A percentile compares a stretch with the other conserved stretches of the same genome.
phyloP scores from a whole-genome alignment of 2,797 vertebrate species.

The Austrolebias charrua region DNA sequence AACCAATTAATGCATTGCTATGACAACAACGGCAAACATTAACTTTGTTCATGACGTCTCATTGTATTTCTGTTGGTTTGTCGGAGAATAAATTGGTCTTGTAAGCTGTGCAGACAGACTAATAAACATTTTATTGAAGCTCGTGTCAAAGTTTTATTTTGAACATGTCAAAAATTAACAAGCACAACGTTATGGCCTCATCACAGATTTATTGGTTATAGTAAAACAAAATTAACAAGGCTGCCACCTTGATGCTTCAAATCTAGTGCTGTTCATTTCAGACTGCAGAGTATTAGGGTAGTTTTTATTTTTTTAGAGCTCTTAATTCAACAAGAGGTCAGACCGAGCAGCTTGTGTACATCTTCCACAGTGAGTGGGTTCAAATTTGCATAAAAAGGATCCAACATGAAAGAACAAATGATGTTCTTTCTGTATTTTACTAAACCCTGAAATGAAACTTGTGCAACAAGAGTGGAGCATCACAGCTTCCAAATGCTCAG shows the following conservation, averaged over 20 bases:
- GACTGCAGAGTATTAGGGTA: conserved; percentile 33
- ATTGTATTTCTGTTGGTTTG: conserved; percentile 9
- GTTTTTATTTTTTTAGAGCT: conserved; percentile 5
- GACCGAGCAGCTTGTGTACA: neutral
- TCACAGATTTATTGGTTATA: conserved; percentile 82
- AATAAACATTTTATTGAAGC: conserved; percentile 58
- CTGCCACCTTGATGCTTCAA: conserved; percentile 28
- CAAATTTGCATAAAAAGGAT: conserved; percentile 53
- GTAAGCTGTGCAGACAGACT: conserved; percentile 35
- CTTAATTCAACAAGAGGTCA: conserved; percentile 39
- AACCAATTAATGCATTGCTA: conserved; percentile 20
- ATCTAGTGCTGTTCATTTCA: conserved; percentile 20
- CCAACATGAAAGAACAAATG: conserved; percentile 33
- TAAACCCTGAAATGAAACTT: conserved; percentile 9
- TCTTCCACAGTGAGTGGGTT: conserved; percentile 70
- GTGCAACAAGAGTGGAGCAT: conserved; percentile 25
- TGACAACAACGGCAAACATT: conserved; percentile 24
- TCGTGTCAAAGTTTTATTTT: conserved; percentile 22
- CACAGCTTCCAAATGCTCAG: conserved; percentile 2
- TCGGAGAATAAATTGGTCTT: conserved; percentile 25
- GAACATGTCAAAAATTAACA: conserved; percentile 37
- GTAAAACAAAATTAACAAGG: conserved; percentile 80
- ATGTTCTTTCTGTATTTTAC: neutral
- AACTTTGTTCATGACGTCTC: conserved; percentile 2
- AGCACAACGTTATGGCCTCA: conserved; percentile 48